These are phyloP conservation scores for Ochlodes sylvanus DNA, from an alignment of 2,888 invertebrate genomes.

Conservation along the genomic window DNA sequence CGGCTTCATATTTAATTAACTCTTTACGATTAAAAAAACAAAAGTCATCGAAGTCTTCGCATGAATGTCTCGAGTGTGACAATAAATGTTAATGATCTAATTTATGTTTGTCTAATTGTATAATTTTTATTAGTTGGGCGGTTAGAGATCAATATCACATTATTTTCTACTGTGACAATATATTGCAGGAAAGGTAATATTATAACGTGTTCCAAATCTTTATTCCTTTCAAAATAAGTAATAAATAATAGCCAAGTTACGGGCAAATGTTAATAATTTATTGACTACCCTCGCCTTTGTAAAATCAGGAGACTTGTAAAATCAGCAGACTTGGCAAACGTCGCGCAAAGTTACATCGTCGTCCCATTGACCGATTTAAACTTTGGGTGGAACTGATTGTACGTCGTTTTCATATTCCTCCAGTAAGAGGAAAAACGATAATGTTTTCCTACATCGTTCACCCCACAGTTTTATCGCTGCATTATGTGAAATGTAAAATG, in stretches of 20 bases:
- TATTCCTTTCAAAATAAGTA: not conserved
- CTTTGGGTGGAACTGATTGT: constrained; percentile 16
- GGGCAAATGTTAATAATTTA: constrained; percentile 2
- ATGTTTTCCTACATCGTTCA: not conserved
- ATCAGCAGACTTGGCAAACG: constrained; percentile 23
- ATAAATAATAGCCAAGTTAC: constrained; percentile 2
- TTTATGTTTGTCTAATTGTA: no score
- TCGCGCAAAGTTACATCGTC: constrained; percentile 4
- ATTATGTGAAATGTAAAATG: not conserved
- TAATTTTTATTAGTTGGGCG: no score
- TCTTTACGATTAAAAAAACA: no score
- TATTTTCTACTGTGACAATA: no score
- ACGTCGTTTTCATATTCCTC: constrained; percentile 5
- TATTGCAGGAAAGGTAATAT: no score
- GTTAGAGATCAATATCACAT: no score
- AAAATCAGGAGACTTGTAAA: constrained; percentile 18
- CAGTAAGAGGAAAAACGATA: not conserved
- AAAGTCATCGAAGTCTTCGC: no score
- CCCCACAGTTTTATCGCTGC: not conserved
- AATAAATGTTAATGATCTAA: no score
- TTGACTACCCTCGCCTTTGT: constrained; percentile 1
- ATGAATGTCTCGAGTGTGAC: no score
- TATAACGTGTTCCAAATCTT: not conserved
- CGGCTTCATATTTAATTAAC: no score
- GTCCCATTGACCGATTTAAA: constrained; percentile 16